These are phyloP conservation scores for Fragum whitleyi DNA, from an alignment of 2,888 invertebrate species.

Conservation along the genomic window DNA sequence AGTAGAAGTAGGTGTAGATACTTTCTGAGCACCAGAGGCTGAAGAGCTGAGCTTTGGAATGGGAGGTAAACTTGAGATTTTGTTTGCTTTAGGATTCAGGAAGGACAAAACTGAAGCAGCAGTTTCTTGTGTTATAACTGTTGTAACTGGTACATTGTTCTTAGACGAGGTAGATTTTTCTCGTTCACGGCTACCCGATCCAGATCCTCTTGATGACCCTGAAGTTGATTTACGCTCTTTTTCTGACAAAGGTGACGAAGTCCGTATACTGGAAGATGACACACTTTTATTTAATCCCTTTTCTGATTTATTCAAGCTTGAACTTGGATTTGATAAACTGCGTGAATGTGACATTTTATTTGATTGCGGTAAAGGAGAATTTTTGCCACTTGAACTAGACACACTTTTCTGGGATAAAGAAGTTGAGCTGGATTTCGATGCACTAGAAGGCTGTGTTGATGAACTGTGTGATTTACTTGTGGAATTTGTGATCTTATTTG, in stretches of 20 bases:
- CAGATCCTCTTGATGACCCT: slow-evolving; percentile 41
- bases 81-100: slow-evolving; percentile 76
- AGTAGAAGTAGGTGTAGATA: slow-evolving; percentile 52
- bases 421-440: slow-evolving; percentile 32
- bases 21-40: slow-evolving; percentile 47
- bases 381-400: slow-evolving; percentile 59
- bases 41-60: slow-evolving; percentile 77
- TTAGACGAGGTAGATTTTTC: slow-evolving; percentile 68
- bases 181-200: slow-evolving; percentile 56
- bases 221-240: slow-evolving; percentile 55
- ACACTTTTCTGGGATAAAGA: slow-evolving; percentile 49
- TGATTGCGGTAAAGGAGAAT: slow-evolving; percentile 51
- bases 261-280: slow-evolving; percentile 44
- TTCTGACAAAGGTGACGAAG: slow-evolving; percentile 58
- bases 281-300: slow-evolving; percentile 49
- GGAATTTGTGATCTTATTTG: slow-evolving; percentile 25
- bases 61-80: slow-evolving; percentile 77
- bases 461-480: slow-evolving; percentile 16
- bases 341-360: slow-evolving; percentile 51
- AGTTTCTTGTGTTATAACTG: slow-evolving; percentile 57
- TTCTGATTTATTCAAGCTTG: slow-evolving; percentile 45
- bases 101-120: slow-evolving; percentile 75
- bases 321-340: slow-evolving; percentile 37
- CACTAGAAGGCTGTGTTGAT: slow-evolving; percentile 19
- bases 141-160: slow-evolving; percentile 48